Evolutionary conservation across 2,888 invertebrate species (phyloP).

Genomic region (Temnothorax rugatulus): DNA sequence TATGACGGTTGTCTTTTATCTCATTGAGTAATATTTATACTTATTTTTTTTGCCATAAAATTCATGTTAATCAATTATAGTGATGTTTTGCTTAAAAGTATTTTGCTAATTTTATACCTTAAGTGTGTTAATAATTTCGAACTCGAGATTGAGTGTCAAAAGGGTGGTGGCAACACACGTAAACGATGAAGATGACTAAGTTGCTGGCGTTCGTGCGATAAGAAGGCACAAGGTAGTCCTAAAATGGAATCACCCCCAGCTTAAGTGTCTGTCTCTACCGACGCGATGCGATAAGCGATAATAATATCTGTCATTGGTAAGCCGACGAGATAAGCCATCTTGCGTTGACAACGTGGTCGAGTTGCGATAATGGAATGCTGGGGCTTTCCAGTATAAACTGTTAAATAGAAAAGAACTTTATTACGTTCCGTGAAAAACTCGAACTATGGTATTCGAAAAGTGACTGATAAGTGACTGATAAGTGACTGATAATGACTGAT

Average conservation of each 20-base stretch:
- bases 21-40: not conserved
- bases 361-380: conserved; percentile 17
- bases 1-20: not conserved
- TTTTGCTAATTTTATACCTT: conserved; percentile 11
- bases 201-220: conserved; percentile 71
- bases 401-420: not conserved
- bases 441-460: not conserved
- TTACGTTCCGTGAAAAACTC: not conserved
- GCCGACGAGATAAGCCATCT: conserved; percentile 77
- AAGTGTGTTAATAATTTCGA: not conserved
- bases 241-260: conserved; percentile 73
- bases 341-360: conserved; percentile 8
- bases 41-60: not conserved
- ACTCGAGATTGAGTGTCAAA: not conserved
- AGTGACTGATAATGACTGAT: not conserved
- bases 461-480: not conserved
- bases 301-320: conserved; percentile 81
- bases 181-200: conserved; percentile 56
- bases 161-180: conserved; percentile 10
- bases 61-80: not conserved
- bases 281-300: conserved; percentile 79
- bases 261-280: conserved; percentile 69
- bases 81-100: not conserved
- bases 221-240: conserved; percentile 74
- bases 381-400: not conserved